Evolutionary conservation across 35 echinoderm and acorn worm species (phyloP), one percentile per base, ranked within the genome.

Genomic region (Lytechinus pictus): DNA sequence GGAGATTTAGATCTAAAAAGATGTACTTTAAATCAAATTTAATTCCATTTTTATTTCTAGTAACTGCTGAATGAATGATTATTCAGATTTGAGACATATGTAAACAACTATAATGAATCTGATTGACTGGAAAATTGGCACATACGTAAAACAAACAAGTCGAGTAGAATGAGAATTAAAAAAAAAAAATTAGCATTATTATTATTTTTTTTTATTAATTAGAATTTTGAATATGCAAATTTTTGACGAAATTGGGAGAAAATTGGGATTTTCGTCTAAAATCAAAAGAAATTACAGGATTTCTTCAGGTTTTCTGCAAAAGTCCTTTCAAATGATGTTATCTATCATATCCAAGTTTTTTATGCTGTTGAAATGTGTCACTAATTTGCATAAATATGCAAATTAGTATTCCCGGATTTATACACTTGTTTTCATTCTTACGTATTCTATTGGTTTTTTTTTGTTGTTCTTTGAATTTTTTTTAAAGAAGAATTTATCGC

Each of bases 241-340:
- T 87, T 87, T 87, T 87, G 86, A 87, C 86, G 86, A 87, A 87
- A 27, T 87, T 87, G 24, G 86, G 86, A 87, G 86, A 87, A 87
- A 87, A 87, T 87, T 44, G 29, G 1, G 86, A 87, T 87, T 87
- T 87, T 87, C 86, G 86, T 27, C 86, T 87, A 87, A 87, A 87
- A 87, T 87, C 86, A 87, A 87, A 44, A 87, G 24, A 87, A 87
- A 87, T 87, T 87, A 87, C 86, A 87, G 86, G 29, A 87, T 87
- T 87, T 87, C 86, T 87, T 87, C 86, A 87, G 86, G 86, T 87
- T 87, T 87, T 87, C 86, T 87, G 86, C 29, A 87, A 87, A 87
- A 87, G 29, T 6, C 1, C 86, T 87, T n/a, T 87, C 1, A 87
- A 87, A 44, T 87, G 86, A 87, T 87, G 86, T 87, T 27, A 87